Conservation (phyloP, 1,140 invertebrate genomes). For the Heterodera schachtii region DNA sequence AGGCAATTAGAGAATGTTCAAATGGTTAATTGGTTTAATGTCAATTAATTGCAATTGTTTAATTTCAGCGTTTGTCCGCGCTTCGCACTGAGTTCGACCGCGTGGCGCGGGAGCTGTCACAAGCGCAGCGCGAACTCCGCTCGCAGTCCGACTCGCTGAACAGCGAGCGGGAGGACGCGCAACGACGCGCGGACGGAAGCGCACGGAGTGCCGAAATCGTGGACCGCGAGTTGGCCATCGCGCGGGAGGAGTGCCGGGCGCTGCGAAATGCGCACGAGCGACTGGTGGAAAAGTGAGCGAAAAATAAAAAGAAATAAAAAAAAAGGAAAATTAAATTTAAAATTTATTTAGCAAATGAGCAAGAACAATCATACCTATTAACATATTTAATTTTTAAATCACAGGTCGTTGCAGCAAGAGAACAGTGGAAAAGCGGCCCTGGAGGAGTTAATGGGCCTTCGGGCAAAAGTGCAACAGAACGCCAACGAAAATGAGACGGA, state of each 20-base stretch:
- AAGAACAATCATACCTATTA: too few species aligned
- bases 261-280: conserved; percentile 49
- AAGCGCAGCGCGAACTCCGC: conserved; percentile 29
- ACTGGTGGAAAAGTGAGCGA: conserved; percentile 39
- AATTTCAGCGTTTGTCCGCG: conserved; percentile 38
- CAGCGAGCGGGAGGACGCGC: conserved; percentile 28
- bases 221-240: conserved; percentile 40
- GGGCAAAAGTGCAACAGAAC: conserved; percentile 23
- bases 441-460: conserved; percentile 30
- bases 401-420: conserved; percentile 39
- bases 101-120: conserved; percentile 33
- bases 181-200: background rate
- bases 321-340: too few species aligned
- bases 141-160: conserved; percentile 33
- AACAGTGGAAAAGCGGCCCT: conserved; percentile 22
- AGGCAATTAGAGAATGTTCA: too few species aligned
- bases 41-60: background rate
- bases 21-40: too few species aligned
- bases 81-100: conserved; percentile 42
- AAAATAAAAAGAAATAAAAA: too few species aligned
- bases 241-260: conserved; percentile 45
- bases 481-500: conserved; percentile 7
- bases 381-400: too few species aligned
- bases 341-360: too few species aligned
- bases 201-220: conserved; percentile 31